phyloP scores from a whole-genome alignment of 1,140 invertebrate species.

The Aphelinus certus region DNA sequence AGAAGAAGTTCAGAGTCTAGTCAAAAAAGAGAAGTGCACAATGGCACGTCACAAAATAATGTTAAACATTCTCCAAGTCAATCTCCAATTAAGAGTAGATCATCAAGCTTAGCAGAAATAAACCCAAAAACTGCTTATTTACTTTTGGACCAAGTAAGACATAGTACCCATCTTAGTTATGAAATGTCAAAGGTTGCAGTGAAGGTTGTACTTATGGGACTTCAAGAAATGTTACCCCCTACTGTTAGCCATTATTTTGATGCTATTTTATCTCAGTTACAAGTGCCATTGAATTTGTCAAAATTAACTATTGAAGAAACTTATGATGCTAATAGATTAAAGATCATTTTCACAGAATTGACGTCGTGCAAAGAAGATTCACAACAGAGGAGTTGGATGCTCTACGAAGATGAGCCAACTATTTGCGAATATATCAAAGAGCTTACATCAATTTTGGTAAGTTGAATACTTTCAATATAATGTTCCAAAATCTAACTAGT shows the following conservation, averaged over 20 bases:
- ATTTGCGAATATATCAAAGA: slow-evolving; percentile 86
- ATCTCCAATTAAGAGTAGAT: slow-evolving; percentile 56
- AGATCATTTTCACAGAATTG: slow-evolving; percentile 82
- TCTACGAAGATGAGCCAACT: slow-evolving; percentile 89
- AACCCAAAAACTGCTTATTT: slow-evolving; percentile 74
- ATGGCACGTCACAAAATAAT: slow-evolving; percentile 48
- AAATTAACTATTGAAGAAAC: slow-evolving; percentile 73
- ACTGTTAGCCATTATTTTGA: slow-evolving; percentile 70
- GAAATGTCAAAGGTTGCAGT: slow-evolving; percentile 87
- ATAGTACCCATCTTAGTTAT: slow-evolving; percentile 85
- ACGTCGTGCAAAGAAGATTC: slow-evolving; percentile 91
- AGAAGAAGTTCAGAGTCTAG: slow-evolving; percentile 25
- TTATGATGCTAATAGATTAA: slow-evolving; percentile 81
- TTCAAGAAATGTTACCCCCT: slow-evolving; percentile 71
- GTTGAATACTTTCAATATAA: slow-evolving; percentile 36
- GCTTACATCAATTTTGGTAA: slow-evolving; percentile 86
- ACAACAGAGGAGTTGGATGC: slow-evolving; percentile 91
- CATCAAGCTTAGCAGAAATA: slow-evolving; percentile 58
- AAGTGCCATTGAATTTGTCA: slow-evolving; percentile 70
- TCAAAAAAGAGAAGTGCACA: slow-evolving; percentile 44
- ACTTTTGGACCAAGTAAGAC: slow-evolving; percentile 79
- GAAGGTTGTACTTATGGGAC: slow-evolving; percentile 77
- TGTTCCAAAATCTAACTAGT: slow-evolving; percentile 2
- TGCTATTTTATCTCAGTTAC: slow-evolving; percentile 65
- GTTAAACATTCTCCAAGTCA: slow-evolving; percentile 40